Evolutionary conservation across 2,888 invertebrate genomes (phyloP), one percentile per base, ranked within the genome.

Genomic region (Drosophila barbarae): DNA sequence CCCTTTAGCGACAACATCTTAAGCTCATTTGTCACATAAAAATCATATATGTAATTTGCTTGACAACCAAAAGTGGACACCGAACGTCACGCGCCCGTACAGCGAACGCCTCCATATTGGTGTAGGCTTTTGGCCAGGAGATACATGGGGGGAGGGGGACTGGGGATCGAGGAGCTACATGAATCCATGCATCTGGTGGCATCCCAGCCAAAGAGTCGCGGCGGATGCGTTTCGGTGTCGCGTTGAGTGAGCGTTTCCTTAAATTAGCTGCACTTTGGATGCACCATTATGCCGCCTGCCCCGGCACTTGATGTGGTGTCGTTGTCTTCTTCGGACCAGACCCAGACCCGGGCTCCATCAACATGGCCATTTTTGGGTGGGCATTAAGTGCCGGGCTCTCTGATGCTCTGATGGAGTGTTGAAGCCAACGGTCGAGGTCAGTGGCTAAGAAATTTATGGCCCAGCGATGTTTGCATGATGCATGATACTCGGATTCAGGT

Each of bases 21-120:
- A 85, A 77, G 81, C 81, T 85, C 77, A 81, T 81, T 85, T 81
- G 81, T 81, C 81, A 81, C 77, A 85, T 83, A 73, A 80, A 79
- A 81, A 74, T 83, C 84, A 85, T 81, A 83, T 83, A 79, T 82
- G 79, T 85, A 85, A 81, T 85, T 85, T 81, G 81, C 85, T 81
- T 83, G 85, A 80, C 75, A 77, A 68, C 81, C 84, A 85, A 85
- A 81, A 81, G 81, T 81, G 85, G 85, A 80, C 68, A 68, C 68
- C 60, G 70, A 69, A 60, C 73, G 84, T 84, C 84, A 85, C 85
- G 80, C 83, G 80, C 69, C 71, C 71, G 59, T 46, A 74, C 68
- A 50, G 71, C 73, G 74, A 79, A 85, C 80, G 84, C 80, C 85
- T 81, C 80, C 85, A 81, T 81, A 83, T 79, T 79, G 77, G 80